Percentiles rank a stretch among this genome's conserved stretches.
phyloP scores from a whole-genome alignment of 2,888 invertebrate species.

The Callyntrura sp. region DNA sequence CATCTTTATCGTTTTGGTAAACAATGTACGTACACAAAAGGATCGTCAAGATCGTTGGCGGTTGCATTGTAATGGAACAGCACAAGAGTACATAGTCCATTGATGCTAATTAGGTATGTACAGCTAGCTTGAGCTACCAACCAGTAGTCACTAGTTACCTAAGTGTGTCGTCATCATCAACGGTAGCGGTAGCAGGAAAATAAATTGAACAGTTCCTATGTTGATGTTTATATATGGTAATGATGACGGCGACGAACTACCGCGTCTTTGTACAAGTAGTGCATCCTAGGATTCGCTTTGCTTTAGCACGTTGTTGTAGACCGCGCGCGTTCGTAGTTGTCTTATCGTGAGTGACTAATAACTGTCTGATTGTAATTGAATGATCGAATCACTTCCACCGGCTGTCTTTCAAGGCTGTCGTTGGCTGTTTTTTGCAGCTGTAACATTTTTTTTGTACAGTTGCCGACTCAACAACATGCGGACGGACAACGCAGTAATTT shows the following conservation, averaged over 20 bases:
- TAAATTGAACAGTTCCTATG: conserved; percentile 31
- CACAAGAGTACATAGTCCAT: not conserved
- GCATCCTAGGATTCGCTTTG: not conserved
- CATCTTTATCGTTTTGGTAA: conserved; percentile 29
- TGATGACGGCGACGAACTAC: conserved; percentile 17
- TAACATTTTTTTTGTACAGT: conserved; percentile 20
- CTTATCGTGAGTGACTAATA: conserved; percentile 64
- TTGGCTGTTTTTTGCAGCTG: conserved; percentile 44
- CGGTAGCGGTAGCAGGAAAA: conserved; percentile 37
- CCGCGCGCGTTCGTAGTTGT: not conserved
- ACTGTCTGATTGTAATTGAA: conserved; percentile 67
- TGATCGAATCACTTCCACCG: conserved; percentile 72
- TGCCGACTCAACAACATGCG: conserved; percentile 55
- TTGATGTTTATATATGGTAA: conserved; percentile 29
- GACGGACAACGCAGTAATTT: conserved; percentile 65
- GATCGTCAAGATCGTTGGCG: conserved; percentile 18
- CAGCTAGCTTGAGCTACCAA: not conserved
- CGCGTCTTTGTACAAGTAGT: not conserved
- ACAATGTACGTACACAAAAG: conserved; percentile 31
- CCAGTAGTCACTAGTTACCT: not conserved
- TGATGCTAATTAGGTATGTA: not conserved
- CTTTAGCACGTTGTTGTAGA: conserved; percentile 1
- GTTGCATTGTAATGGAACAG: conserved; percentile 30
- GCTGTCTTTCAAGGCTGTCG: conserved; percentile 75
- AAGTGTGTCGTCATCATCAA: not conserved